Conservation (phyloP, 2,113 vertebrate genomes). For the Prionailurus viverrinus region DNA sequence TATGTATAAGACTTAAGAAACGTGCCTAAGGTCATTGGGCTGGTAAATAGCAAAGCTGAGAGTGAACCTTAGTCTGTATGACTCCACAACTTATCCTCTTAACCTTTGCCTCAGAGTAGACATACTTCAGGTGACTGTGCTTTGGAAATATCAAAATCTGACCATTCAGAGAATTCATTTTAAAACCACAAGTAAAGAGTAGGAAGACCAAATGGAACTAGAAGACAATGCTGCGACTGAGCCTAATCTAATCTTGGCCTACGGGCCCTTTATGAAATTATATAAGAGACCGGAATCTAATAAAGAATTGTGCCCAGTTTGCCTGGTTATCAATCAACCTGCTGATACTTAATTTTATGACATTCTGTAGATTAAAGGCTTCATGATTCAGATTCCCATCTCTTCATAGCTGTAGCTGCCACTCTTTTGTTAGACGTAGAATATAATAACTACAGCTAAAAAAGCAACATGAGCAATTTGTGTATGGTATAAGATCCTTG, state of each 20-base stretch:
- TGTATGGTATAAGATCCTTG: not conserved
- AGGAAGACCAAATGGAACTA: slow-evolving; percentile 32
- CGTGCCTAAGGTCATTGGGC: not conserved
- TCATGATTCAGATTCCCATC: not conserved
- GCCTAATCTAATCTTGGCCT: slow-evolving; percentile 41
- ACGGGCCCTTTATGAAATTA: slow-evolving; percentile 29
- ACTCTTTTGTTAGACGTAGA: not conserved
- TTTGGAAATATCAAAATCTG: slow-evolving; percentile 42
- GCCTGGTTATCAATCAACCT: slow-evolving; percentile 47
- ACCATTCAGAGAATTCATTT: slow-evolving; percentile 42
- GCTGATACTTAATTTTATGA: slow-evolving; percentile 50
- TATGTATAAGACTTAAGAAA: not conserved
- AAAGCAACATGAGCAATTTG: not conserved
- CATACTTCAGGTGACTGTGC: not conserved
- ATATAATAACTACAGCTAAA: not conserved
- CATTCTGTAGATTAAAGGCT: slow-evolving; percentile 18
- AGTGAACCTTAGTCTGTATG: not conserved
- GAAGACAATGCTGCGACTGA: not conserved
- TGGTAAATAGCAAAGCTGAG: not conserved
- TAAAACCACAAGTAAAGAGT: slow-evolving; percentile 19
- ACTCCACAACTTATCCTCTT: not conserved
- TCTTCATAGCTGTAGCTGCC: not conserved
- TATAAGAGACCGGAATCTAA: slow-evolving; percentile 20
- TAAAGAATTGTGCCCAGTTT: slow-evolving; percentile 18
- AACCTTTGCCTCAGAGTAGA: not conserved